These are phyloP conservation scores for Phoeniculus purpureus DNA, from an alignment of 2,797 vertebrate species.

Conservation along the genomic window DNA sequence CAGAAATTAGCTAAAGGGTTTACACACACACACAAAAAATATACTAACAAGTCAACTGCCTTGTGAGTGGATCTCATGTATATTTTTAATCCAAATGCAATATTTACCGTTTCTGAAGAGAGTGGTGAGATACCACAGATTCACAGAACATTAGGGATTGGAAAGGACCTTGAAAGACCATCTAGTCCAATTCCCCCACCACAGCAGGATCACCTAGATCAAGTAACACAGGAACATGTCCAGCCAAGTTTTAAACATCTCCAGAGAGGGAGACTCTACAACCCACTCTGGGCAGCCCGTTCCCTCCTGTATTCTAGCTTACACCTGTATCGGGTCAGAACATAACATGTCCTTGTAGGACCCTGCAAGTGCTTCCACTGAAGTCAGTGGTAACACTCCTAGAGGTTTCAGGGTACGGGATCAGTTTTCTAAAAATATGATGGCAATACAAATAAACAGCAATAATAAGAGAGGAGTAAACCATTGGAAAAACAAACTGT, in stretches of 20 bases:
- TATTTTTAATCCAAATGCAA: neutral
- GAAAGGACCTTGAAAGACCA: too few species aligned
- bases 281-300: too few species aligned
- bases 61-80: neutral
- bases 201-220: too few species aligned
- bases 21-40: too few species aligned
- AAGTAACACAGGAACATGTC: too few species aligned
- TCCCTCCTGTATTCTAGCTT: too few species aligned
- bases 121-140: accelerated
- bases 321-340: neutral
- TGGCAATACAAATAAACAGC: neutral
- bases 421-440: neutral
- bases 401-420: neutral
- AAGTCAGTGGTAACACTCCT: neutral
- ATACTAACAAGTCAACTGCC: neutral
- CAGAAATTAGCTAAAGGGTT: neutral
- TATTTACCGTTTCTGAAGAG: neutral
- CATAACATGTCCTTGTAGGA: neutral
- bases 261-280: too few species aligned
- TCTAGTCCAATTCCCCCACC: too few species aligned
- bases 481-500: neutral
- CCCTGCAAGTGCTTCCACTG: neutral
- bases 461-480: neutral
- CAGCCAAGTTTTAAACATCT: too few species aligned
- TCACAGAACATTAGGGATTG: too few species aligned